These are phyloP conservation scores for Caenorhabditis parvicauda DNA, from an alignment of 2,888 invertebrate species.

Conservation along the genomic window DNA sequence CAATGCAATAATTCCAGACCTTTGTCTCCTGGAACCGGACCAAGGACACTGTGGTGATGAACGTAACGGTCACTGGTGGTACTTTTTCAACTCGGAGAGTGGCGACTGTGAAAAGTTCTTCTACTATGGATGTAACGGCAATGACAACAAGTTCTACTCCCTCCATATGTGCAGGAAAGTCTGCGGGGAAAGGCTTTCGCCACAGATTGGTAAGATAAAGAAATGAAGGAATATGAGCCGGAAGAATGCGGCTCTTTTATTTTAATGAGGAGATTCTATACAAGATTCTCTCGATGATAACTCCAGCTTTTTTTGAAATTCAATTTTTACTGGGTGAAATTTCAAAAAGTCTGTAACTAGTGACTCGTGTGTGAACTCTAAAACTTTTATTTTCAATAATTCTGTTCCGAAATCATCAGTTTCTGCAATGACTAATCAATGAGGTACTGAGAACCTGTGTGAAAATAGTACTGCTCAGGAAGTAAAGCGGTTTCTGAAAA, in stretches of 20 bases:
- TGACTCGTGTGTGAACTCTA: no score
- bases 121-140: constrained; percentile 56
- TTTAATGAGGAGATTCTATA: neutral
- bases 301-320: constrained; percentile 10
- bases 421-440: neutral
- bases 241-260: no score
- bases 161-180: constrained; percentile 55
- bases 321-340: neutral
- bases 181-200: constrained; percentile 52
- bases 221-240: neutral
- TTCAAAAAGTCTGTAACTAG: no score
- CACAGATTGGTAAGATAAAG: constrained; percentile 45
- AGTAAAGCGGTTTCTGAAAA: neutral
- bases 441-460: neutral
- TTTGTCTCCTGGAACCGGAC: constrained; percentile 53
- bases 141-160: constrained; percentile 57
- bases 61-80: constrained; percentile 46
- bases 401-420: no score
- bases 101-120: constrained; percentile 51
- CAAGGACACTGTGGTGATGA: constrained; percentile 54
- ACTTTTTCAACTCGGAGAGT: constrained; percentile 50
- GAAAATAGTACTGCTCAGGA: neutral
- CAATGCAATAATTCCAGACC: constrained; percentile 20
- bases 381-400: no score
- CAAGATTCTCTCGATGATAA: neutral